Conservation (phyloP, 2,888 invertebrate species). For the Lycaena phlaeas region DNA sequence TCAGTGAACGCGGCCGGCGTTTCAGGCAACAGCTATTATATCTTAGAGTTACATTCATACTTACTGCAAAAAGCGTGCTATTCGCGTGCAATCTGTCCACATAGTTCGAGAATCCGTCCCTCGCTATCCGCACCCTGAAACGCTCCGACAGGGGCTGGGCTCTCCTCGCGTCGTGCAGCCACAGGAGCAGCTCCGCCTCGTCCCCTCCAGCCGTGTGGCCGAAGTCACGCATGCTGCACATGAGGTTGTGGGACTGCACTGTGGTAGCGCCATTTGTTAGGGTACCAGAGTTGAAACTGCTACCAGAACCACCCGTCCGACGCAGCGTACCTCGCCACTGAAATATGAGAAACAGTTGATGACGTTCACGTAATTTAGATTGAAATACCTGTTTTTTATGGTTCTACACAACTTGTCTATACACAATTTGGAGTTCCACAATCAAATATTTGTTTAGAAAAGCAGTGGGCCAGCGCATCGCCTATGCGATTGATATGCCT, state of each 20-base stretch:
- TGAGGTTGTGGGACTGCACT: slow-evolving; percentile 74
- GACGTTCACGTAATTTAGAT: no score
- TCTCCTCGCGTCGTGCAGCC: slow-evolving; percentile 85
- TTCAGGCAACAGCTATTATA: no score
- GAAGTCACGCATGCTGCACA: slow-evolving; percentile 91
- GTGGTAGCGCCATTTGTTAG: slow-evolving; percentile 41
- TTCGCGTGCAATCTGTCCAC: slow-evolving; percentile 90
- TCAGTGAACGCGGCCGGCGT: no score
- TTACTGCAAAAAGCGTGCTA: slow-evolving; percentile 89
- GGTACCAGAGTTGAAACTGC: slow-evolving; percentile 61
- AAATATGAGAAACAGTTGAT: slow-evolving; percentile 11
- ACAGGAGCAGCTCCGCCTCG: slow-evolving; percentile 91
- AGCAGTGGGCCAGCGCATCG: no score
- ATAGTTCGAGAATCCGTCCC: slow-evolving; percentile 92
- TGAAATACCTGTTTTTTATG: no score
- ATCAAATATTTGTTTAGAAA: no score
- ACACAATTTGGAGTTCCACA: no score
- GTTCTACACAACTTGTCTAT: no score
- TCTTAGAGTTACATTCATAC: slow-evolving; percentile 19
- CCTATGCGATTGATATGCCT: no score
- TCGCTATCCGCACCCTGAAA: slow-evolving; percentile 89
- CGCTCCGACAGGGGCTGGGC: slow-evolving; percentile 89
- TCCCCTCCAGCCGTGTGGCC: slow-evolving; percentile 91
- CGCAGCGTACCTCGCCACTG: slow-evolving; percentile 66
- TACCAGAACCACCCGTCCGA: slow-evolving; percentile 58